Percentiles rank a stretch among this genome's conserved stretches.
Conservation (phyloP, 1,140 invertebrate genomes). For the Holcopasites calliopsidis region DNA sequence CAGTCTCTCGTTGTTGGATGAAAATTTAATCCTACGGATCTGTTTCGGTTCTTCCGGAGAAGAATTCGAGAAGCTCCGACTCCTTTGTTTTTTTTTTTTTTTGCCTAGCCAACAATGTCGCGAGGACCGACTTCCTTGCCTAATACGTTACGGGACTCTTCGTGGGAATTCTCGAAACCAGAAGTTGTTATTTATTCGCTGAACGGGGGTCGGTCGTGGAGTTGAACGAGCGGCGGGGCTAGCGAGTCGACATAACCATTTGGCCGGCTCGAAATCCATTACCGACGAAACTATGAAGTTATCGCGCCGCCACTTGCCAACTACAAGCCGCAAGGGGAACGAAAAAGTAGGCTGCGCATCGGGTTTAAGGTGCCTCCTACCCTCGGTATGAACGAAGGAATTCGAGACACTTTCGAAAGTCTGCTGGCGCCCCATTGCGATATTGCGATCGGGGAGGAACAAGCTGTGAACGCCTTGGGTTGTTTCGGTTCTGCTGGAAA, state of each 20-base stretch:
- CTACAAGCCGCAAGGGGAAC: slow-evolving; percentile 3
- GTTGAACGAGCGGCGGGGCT: slow-evolving; percentile 6
- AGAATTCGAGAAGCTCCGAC: neutral
- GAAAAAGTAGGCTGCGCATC: slow-evolving; percentile 42
- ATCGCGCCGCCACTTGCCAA: slow-evolving; percentile 56
- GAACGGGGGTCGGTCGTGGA: slow-evolving; percentile 12
- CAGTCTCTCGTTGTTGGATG: too few species aligned
- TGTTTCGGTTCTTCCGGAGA: neutral
- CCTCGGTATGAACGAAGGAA: neutral
- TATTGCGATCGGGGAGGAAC: neutral
- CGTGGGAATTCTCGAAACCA: slow-evolving; percentile 47
- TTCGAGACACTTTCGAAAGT: neutral
- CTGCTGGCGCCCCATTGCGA: neutral
- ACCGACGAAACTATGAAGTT: slow-evolving; percentile 59
- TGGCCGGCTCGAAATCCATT: slow-evolving; percentile 64
- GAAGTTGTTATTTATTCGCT: slow-evolving; percentile 63
- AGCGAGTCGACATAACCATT: slow-evolving; percentile 55
- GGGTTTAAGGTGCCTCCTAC: slow-evolving; percentile 17
- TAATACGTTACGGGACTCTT: slow-evolving; percentile 47
- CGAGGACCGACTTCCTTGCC: slow-evolving; percentile 37
- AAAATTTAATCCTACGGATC: neutral
- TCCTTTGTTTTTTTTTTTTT: too few species aligned
- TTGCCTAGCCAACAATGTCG: slow-evolving; percentile 26
- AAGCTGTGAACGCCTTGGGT: neutral
- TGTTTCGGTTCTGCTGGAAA: neutral